Conservation (phyloP, 2,888 invertebrate genomes). For the Polietes domitor region DNA sequence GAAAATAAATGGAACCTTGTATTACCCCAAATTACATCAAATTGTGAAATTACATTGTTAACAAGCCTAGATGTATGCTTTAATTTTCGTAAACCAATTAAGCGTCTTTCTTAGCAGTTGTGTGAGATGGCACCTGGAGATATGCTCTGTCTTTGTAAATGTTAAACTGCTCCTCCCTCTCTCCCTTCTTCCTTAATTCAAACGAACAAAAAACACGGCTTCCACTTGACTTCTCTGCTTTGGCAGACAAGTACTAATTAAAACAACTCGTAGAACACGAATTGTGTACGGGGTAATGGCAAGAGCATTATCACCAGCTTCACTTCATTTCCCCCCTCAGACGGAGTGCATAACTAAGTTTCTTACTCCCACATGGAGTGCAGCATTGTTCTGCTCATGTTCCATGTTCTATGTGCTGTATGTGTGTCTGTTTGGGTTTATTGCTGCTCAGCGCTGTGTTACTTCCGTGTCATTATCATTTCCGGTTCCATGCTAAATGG, state of each 20-base stretch:
- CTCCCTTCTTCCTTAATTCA: background rate
- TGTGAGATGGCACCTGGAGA: background rate
- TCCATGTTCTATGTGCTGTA: too few relatives aligned
- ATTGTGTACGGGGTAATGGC: background rate
- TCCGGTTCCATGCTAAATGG: slow-evolving; percentile 57
- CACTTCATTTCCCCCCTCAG: too few relatives aligned
- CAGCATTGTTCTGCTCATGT: background rate
- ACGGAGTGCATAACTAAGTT: background rate
- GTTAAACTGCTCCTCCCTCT: background rate
- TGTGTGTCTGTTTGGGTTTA: background rate
- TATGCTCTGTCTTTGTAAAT: slow-evolving; percentile 12
- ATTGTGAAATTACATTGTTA: background rate
- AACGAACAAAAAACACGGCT: background rate
- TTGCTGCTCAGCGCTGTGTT: slow-evolving; percentile 29
- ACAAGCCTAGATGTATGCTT: slow-evolving; percentile 2
- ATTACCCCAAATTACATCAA: background rate
- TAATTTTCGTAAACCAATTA: background rate
- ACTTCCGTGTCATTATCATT: slow-evolving; percentile 65
- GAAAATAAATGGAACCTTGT: slow-evolving; percentile 20
- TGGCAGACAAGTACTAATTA: slow-evolving; percentile 37
- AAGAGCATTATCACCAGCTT: too few relatives aligned
- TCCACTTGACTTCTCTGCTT: slow-evolving; percentile 8
- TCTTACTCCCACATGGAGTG: background rate
- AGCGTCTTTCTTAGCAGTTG: background rate
- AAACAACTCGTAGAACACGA: slow-evolving; percentile 32